Evolutionary conservation across 2,113 vertebrate species (phyloP).

Genomic region (Notarius lentiginosus): DNA sequence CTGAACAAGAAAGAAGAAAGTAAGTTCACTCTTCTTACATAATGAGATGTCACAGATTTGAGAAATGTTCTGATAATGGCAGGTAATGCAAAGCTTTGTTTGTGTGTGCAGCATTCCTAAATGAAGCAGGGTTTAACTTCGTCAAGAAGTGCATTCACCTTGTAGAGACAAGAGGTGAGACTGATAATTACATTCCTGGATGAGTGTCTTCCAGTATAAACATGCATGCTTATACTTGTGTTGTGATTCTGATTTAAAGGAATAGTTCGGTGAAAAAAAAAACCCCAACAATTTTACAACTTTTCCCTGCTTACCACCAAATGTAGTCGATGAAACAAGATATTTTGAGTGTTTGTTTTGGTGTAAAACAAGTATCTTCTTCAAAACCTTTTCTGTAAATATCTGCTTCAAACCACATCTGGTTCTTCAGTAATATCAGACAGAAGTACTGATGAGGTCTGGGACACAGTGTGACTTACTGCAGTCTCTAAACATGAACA

Average conservation of each 20-base stretch:
- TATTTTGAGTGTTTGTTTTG: neutral
- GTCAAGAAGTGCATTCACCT: conserved; percentile 90
- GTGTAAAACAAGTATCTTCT: neutral
- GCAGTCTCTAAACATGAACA: neutral
- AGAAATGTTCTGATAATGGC: neutral
- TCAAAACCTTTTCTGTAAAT: neutral
- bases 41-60: neutral
- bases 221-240: neutral
- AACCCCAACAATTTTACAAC: neutral
- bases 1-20: conserved; percentile 99
- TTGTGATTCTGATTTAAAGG: neutral
- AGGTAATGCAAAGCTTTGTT: neutral
- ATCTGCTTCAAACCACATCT: neutral
- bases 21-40: conserved; percentile 69
- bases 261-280: neutral
- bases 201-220: neutral
- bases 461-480: neutral
- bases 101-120: conserved; percentile 85
- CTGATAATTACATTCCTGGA: conserved; percentile 10
- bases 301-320: neutral
- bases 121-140: conserved; percentile 92
- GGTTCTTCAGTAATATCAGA: no score
- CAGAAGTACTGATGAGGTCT: neutral
- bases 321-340: neutral
- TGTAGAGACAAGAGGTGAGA: conserved; percentile 85